Evolutionary conservation across 2,888 invertebrate species (phyloP).

Genomic region (Prosopocoilus inquinatus): DNA sequence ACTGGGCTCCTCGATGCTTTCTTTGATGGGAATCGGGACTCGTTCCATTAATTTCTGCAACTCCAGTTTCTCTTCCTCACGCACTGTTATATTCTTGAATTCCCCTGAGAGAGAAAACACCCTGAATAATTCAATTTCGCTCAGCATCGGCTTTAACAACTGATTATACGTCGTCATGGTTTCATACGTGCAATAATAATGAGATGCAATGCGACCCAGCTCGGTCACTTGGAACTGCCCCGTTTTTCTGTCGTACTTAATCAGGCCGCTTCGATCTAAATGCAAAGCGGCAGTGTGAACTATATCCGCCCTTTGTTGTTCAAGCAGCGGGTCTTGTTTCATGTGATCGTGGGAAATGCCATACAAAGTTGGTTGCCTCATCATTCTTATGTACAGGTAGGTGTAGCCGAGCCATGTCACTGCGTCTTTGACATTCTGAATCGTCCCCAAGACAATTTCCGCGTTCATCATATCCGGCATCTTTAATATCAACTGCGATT

Average conservation of each 20-base stretch:
- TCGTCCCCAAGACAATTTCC: conserved; percentile 93
- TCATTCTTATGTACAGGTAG: conserved; percentile 94
- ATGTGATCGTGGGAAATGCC: conserved; percentile 78
- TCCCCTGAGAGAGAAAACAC: conserved; percentile 99
- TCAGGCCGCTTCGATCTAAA: conserved; percentile 90
- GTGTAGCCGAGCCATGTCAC: conserved; percentile 95
- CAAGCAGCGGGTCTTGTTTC: conserved; percentile 81
- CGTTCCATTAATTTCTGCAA: conserved; percentile 90
- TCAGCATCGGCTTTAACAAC: conserved; percentile 90
- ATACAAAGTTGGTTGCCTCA: conserved; percentile 85
- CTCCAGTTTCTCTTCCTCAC: conserved; percentile 96
- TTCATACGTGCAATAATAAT: conserved; percentile 97
- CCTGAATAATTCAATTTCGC: conserved; percentile 95
- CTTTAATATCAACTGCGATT: conserved; percentile 91
- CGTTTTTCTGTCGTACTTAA: conserved; percentile 93
- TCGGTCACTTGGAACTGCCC: conserved; percentile 86
- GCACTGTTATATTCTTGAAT: conserved; percentile 88
- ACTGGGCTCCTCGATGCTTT: conserved; percentile 95
- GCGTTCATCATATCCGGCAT: conserved; percentile 97
- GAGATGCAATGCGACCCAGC: conserved; percentile 94
- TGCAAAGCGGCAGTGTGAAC: conserved; percentile 91
- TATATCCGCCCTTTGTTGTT: conserved; percentile 89
- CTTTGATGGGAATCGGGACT: conserved; percentile 98
- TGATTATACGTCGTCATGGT: conserved; percentile 97
- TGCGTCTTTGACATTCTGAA: conserved; percentile 83